Conservation (phyloP, 2,797 vertebrate species). For the Gallinago solitaria region DNA sequence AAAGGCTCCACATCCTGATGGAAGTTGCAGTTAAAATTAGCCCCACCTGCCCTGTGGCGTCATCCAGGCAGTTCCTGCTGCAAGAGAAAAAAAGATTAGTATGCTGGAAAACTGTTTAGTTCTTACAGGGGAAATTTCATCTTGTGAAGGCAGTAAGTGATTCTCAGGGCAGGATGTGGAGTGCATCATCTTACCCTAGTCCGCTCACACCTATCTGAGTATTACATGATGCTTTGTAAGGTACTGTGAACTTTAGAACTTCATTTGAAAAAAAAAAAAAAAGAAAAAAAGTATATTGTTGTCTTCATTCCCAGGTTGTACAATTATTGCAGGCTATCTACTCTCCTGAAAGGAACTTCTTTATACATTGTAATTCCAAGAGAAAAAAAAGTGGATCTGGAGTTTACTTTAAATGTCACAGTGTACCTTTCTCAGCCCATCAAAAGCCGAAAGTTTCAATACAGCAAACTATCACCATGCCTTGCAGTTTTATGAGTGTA, state of each 20-base stretch:
- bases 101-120: neutral
- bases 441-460: neutral
- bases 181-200: neutral
- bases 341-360: neutral
- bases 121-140: neutral
- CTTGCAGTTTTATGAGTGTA: neutral
- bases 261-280: too few species aligned
- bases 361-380: neutral
- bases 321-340: neutral
- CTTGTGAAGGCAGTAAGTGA: neutral
- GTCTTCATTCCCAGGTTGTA: neutral
- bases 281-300: neutral
- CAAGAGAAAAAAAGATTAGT: neutral
- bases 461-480: neutral
- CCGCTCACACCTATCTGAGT: neutral
- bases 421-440: neutral
- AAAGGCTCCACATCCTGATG: neutral
- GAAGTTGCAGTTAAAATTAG: conserved; percentile 12
- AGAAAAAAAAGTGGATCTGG: neutral
- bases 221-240: neutral
- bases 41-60: neutral
- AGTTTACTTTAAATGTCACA: neutral
- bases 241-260: neutral
- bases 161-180: neutral
- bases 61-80: neutral